Percentiles rank a stretch among this genome's conserved stretches.
Evolutionary conservation across 2,797 vertebrate genomes (phyloP).

Genomic region (Ataeniobius toweri): DNA sequence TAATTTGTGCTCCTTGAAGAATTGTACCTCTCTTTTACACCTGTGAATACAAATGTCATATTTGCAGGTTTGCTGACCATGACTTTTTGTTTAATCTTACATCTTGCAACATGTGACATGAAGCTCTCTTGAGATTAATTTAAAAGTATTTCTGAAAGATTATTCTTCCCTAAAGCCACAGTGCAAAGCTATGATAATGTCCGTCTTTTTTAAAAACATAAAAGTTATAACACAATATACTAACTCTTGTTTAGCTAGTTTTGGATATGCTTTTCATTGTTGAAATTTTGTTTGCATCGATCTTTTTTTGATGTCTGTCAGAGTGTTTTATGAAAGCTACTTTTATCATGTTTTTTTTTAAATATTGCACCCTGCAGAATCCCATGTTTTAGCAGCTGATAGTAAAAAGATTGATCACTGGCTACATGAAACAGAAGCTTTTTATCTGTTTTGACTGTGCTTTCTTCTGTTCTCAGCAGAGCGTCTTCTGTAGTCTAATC

Average conservation of each 20-base stretch:
- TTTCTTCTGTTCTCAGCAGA: constrained; percentile 9
- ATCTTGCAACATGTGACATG: constrained; percentile 15
- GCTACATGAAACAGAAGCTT: constrained; percentile 11
- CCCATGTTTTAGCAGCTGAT: background rate
- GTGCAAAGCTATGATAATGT: background rate
- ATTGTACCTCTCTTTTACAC: constrained; percentile 4
- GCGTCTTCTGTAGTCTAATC: constrained; percentile 15
- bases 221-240: background rate
- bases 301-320: constrained; percentile 5
- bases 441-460: constrained; percentile 30
- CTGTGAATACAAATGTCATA: constrained; percentile 29
- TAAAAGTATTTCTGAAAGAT: constrained; percentile 23
- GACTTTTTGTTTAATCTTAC: constrained; percentile 4
- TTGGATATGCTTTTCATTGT: constrained; percentile 5
- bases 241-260: background rate
- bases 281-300: background rate
- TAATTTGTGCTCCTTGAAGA: constrained; percentile 50
- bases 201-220: background rate
- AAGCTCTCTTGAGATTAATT: constrained; percentile 22
- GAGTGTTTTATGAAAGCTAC: constrained; percentile 8
- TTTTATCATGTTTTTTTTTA: constrained; percentile 14
- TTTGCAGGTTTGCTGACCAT: constrained; percentile 31
- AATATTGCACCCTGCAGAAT: background rate
- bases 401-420: constrained; percentile 6
- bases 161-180: background rate